These are phyloP conservation scores for Lethenteron reissneri DNA, from an alignment of 2,113 vertebrate species.

Conservation along the genomic window DNA sequence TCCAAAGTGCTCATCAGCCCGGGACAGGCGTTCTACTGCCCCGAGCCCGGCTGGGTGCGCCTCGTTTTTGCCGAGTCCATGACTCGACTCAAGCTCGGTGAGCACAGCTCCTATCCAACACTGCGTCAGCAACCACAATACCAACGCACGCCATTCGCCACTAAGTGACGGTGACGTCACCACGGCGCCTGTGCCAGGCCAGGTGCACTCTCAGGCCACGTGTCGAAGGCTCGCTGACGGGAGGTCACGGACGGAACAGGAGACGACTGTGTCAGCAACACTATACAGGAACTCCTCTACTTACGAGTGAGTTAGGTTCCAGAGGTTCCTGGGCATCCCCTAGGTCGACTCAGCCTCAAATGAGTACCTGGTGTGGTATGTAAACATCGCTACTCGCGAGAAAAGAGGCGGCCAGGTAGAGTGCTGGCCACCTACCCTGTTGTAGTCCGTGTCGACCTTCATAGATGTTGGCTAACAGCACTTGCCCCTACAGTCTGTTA, in stretches of 20 bases:
- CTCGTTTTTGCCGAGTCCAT: slow-evolving; percentile 52
- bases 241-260: background rate
- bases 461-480: too few relatives aligned
- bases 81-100: slow-evolving; percentile 42
- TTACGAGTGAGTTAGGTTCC: too few relatives aligned
- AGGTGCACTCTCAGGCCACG: background rate
- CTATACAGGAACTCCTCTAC: too few relatives aligned
- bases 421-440: too few relatives aligned
- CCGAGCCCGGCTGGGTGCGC: slow-evolving; percentile 76
- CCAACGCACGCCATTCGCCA: background rate
- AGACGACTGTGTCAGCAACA: background rate
- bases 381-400: too few relatives aligned
- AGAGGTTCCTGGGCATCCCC: too few relatives aligned
- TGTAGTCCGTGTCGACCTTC: too few relatives aligned
- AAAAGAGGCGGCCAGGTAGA: too few relatives aligned
- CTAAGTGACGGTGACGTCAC: background rate
- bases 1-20: slow-evolving; percentile 56
- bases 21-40: slow-evolving; percentile 53
- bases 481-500: too few relatives aligned
- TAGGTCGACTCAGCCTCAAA: too few relatives aligned
- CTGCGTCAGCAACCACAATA: background rate
- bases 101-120: slow-evolving; percentile 13
- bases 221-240: background rate
- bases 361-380: too few relatives aligned
- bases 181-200: background rate